Base-by-base conservation (phyloP, 2,113 vertebrate species). In the Phalacrocorax pelagicus region DNA sequence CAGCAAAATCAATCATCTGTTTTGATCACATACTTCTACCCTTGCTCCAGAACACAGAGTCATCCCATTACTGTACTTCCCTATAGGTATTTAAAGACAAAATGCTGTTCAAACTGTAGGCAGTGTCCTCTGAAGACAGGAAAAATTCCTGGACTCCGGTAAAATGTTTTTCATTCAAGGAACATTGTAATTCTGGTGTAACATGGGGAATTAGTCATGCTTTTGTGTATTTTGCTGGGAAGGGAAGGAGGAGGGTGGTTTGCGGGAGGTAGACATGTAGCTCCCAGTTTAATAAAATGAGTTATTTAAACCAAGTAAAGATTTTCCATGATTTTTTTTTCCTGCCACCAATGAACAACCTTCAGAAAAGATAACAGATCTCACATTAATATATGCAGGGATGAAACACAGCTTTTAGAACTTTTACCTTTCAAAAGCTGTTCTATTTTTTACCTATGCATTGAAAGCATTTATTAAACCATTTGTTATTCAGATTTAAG, bases 401-500 rank as follows among this genome's bases (percentile, higher is more conserved):
- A 44, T 81, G 47, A 89, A 92, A 88, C 26, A 67, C 42, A 87
- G 36, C 3, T 71, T 92, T 86, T 59, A 79, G 42, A 91, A 86
- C 5, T 15, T 73, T 21, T 51, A 21, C 12, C 12, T 73, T 90
- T 77, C 47, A 71, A 85, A 90, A 57, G 9, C 15, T 75, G 22
- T n/a, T 81, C 58, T 63, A 58, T 52, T 90, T 94, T 90, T 82
- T 6, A 61, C 22, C 27, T 36, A 29, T 75, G 49, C 40, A 63
- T 26, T 61, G 73, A 90, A 95, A 70, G 20, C 23, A 61, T 46
- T 83, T 86, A 44, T 88, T 85, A 79, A 94, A 54, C 15, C 11
- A 95, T 67, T 81, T 86, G 8, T 34, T 92, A 82, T 44, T 94
- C 54, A 88, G n/a, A 95, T 77, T 86, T 86, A 49, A 47, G 59